These are phyloP conservation scores for Acleris cristana DNA, from an alignment of 2,888 invertebrate genomes.

Conservation along the genomic window DNA sequence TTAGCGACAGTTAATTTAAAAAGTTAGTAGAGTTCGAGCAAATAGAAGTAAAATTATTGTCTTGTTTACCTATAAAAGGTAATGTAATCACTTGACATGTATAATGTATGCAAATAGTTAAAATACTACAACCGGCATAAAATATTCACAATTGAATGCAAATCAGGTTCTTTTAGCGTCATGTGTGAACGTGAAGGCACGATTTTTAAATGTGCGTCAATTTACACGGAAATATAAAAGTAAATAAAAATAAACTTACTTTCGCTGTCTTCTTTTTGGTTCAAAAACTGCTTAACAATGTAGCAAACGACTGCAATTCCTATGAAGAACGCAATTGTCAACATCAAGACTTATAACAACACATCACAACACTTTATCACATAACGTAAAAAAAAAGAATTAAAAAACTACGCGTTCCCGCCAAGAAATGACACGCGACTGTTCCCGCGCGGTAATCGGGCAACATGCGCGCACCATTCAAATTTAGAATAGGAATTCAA, in stretches of 20 bases:
- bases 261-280: constrained; percentile 41
- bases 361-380: constrained; percentile 71
- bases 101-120: constrained; percentile 29
- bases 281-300: constrained; percentile 52
- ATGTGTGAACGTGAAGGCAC: constrained; percentile 7
- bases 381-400: constrained; percentile 47
- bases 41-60: background rate
- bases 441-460: constrained; percentile 50
- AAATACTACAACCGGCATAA: constrained; percentile 22
- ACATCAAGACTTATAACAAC: constrained; percentile 59
- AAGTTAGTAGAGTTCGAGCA: background rate
- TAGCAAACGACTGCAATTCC: constrained; percentile 59
- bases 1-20: background rate
- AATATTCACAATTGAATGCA: constrained; percentile 37
- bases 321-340: constrained; percentile 61
- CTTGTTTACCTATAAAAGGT: constrained; percentile 8
- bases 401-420: constrained; percentile 62
- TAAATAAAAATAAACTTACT: constrained; percentile 51
- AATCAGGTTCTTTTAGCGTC: constrained; percentile 33
- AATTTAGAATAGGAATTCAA: constrained; percentile 42
- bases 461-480: constrained; percentile 35
- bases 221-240: constrained; percentile 8
- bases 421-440: constrained; percentile 60
- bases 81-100: constrained; percentile 28
- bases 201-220: constrained; percentile 2